A percentile compares a stretch with the other conserved stretches of the same genome.
These are phyloP conservation scores for Drosophila micromelanica DNA, from an alignment of 1,140 invertebrate species.

Conservation along the genomic window DNA sequence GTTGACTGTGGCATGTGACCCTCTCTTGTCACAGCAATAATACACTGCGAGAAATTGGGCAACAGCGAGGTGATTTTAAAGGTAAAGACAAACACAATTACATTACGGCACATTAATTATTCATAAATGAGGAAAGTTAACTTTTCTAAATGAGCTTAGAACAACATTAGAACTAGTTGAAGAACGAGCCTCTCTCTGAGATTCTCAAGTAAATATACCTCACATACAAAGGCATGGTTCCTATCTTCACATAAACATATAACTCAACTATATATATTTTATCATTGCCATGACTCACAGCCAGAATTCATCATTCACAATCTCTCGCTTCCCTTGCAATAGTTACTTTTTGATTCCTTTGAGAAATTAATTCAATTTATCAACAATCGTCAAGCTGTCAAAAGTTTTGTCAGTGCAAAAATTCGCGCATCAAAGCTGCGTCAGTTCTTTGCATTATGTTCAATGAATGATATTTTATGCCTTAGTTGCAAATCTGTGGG, in stretches of 20 bases:
- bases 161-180: too few species aligned
- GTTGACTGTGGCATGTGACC: constrained; percentile 57
- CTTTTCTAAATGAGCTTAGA: too few species aligned
- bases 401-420: constrained; percentile 42
- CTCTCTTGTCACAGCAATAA: constrained; percentile 55
- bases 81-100: background rate
- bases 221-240: too few species aligned
- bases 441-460: constrained; percentile 59
- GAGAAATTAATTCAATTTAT: constrained; percentile 8
- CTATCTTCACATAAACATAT: too few species aligned
- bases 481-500: constrained; percentile 72
- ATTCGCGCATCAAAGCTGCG: constrained; percentile 45
- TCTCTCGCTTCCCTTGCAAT: background rate
- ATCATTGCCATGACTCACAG: background rate
- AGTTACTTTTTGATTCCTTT: background rate
- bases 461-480: constrained; percentile 82
- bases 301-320: background rate
- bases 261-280: too few species aligned
- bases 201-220: too few species aligned
- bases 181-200: too few species aligned
- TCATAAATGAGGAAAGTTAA: too few species aligned
- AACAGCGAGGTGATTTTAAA: background rate
- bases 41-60: constrained; percentile 49
- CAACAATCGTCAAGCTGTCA: constrained; percentile 26
- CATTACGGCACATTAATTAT: too few species aligned